phyloP scores from a whole-genome alignment of 2,113 vertebrate genomes.

The Catharus fuscescens region DNA sequence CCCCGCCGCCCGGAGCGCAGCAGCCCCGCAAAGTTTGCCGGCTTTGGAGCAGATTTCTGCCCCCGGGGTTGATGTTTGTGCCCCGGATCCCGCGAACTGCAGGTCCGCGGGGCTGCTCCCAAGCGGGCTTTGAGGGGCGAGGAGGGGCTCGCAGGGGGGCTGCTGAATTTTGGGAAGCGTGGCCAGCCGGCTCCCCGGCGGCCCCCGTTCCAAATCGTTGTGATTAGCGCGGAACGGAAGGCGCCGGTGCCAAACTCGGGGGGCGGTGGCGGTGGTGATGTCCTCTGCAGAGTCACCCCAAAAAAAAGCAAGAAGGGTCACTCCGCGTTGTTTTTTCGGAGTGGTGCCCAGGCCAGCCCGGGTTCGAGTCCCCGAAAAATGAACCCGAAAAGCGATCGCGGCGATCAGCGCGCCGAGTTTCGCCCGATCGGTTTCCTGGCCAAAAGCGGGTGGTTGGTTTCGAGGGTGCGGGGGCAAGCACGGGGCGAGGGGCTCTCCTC shows the following conservation, averaged over 20 bases:
- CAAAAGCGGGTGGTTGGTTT: not conserved
- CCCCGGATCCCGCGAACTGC: not conserved
- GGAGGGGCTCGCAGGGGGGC: not conserved
- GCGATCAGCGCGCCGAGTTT: not conserved
- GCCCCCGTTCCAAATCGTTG: not conserved
- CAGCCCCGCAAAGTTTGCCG: not conserved
- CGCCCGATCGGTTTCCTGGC: not conserved
- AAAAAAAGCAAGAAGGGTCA: not conserved
- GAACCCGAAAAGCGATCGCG: not conserved
- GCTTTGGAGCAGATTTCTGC: not conserved
- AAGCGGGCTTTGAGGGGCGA: not conserved
- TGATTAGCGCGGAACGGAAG: not conserved
- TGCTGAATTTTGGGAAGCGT: not conserved
- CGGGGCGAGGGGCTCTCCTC: not conserved
- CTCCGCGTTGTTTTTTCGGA: not conserved
- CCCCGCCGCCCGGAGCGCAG: not conserved
- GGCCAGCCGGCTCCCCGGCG: not conserved
- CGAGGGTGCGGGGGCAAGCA: not conserved
- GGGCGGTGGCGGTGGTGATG: accelerated
- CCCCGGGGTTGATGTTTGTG: not conserved
- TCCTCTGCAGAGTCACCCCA: not conserved
- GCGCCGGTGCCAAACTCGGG: not conserved
- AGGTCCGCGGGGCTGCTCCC: not conserved
- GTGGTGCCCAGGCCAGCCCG: not conserved
- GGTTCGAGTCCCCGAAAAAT: not conserved